These are phyloP conservation scores for Acrocephalus arundinaceus DNA, from an alignment of 2,113 vertebrate genomes.

Conservation along the genomic window DNA sequence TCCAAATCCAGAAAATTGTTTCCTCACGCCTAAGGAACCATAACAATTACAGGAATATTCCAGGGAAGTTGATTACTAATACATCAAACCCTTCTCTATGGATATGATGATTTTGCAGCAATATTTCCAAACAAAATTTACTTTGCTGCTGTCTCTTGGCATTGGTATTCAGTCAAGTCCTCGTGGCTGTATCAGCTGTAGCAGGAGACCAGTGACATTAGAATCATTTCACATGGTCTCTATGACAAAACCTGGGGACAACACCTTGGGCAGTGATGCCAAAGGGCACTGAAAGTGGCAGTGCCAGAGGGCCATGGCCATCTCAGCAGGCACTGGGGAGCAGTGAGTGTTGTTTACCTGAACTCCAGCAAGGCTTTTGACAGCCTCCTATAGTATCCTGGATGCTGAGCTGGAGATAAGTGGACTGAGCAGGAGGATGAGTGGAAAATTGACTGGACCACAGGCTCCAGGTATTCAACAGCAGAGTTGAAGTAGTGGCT, in stretches of 20 bases:
- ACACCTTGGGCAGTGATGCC: background rate
- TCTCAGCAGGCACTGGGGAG: background rate
- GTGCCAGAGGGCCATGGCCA: background rate
- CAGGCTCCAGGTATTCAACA: background rate
- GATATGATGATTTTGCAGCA: background rate
- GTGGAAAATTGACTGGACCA: background rate
- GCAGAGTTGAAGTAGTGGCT: background rate
- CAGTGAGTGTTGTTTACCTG: background rate
- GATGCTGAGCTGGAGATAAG: background rate
- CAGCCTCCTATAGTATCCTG: background rate
- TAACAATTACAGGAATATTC: conserved; percentile 35
- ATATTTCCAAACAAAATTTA: conserved; percentile 17
- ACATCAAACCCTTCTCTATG: background rate
- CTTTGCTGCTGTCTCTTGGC: background rate
- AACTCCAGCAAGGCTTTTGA: background rate
- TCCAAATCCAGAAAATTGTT: conserved; percentile 54
- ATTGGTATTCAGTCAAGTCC: background rate
- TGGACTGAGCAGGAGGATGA: background rate
- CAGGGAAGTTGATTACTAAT: conserved; percentile 5
- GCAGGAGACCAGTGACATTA: background rate
- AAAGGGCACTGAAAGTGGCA: background rate
- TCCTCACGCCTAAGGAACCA: background rate
- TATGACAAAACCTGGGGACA: background rate
- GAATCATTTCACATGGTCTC: background rate
- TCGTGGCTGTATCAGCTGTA: background rate